Evolutionary conservation across 2,888 invertebrate genomes (phyloP).

Genomic region (Trichopria drosophilae): DNA sequence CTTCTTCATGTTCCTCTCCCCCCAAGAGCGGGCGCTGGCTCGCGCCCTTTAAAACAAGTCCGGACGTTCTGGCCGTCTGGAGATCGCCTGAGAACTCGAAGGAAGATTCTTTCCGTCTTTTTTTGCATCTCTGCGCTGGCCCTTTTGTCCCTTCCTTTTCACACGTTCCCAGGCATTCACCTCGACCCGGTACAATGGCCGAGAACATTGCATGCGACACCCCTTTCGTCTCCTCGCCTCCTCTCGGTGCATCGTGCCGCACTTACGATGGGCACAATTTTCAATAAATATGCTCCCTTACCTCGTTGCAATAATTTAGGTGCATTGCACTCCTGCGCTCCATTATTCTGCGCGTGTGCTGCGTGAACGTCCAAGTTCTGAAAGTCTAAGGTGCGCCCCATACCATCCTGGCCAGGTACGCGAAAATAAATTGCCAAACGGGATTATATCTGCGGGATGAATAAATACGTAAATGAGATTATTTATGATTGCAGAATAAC

Average conservation of each 20-base stretch:
- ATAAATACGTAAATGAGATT: no score
- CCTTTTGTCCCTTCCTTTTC: constrained; percentile 30
- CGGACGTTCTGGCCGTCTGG: constrained; percentile 12
- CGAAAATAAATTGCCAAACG: no score
- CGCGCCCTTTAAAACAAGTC: no score
- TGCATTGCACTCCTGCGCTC: constrained; percentile 25
- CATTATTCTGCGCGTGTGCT: no score
- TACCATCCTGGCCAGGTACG: no score
- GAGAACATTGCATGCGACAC: constrained; percentile 19
- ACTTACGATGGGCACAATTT: constrained; percentile 16
- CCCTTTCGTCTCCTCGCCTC: constrained; percentile 18
- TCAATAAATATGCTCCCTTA: constrained; percentile 21
- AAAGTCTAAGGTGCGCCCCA: no score
- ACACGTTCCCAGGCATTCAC: constrained; percentile 30
- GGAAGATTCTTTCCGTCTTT: constrained; percentile 27
- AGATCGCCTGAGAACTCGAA: constrained; percentile 8
- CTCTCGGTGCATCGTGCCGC: neutral
- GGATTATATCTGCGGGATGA: no score
- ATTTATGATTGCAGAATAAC: no score
- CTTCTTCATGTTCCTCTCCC: no score
- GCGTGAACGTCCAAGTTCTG: no score
- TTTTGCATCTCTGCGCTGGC: neutral
- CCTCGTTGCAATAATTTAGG: constrained; percentile 29
- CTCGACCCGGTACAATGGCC: constrained; percentile 20
- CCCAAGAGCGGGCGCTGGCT: no score